Evolutionary conservation across 92 coral and sea anemone species (phyloP), one percentile per base, ranked within the genome.

Genomic region (Chrysogorgia sp.): DNA sequence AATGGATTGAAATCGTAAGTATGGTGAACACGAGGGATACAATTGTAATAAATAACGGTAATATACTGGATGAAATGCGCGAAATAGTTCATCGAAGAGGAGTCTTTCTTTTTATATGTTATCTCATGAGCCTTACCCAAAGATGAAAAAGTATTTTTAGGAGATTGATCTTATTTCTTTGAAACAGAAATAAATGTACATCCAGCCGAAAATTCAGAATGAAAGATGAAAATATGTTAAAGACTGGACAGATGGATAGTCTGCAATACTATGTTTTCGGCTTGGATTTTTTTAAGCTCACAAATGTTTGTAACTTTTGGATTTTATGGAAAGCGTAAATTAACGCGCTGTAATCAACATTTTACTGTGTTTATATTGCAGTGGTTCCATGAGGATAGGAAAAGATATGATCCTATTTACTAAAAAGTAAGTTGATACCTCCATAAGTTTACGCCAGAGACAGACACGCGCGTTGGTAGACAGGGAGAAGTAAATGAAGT

Each of bases 1-100:
- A 93, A 93, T 47, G 97, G 97, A 10, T 83, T 93, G 40, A 93
- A 93, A 74, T 93, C 97, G 97, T 93, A 68, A 86, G 97, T 90
- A 65, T 34, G 19, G 67, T 17, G 53, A 47, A 47, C 7, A 47
- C 53, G 2, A 47, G 2, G 32, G 13, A 30, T 40, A 8, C 14
- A 40, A n/a, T n/a, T n/a, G 56, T 31, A 31, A 34, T 64, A 13
- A 34, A 0, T 29, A 64, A 62, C 20, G 28, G 1, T 4, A 14
- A n/a, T n/a, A n/a, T n/a, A n/a, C n/a, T n/a, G n/a, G n/a, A 12
- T 37, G 6, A 37, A 37, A 37, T 4, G 43, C 5, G 43, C 5
- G 12, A 37, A 37, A 37, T 4, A 58, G 29, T 58, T 58, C 22
- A 15, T 8, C 22, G 14, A 24, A 24, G 13, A 32, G 0, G 25